Conservation (phyloP, 2,888 invertebrate genomes). For the Eupeodes latifasciatus region DNA sequence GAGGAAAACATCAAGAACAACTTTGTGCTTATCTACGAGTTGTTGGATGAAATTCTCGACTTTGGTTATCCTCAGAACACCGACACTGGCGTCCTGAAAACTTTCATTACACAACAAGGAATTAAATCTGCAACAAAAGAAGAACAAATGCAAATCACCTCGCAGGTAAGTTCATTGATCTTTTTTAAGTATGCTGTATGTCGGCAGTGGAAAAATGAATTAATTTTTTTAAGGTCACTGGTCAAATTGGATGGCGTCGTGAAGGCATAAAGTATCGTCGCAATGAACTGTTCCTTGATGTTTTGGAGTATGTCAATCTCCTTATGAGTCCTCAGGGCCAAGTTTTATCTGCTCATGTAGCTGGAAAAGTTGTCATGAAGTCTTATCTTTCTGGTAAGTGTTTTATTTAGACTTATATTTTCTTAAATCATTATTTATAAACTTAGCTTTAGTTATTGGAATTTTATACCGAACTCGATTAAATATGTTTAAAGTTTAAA, state of each 20-base stretch:
- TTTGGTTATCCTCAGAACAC: slow-evolving; percentile 99
- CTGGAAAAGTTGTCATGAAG: slow-evolving; percentile 99
- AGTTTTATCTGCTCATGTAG: slow-evolving; percentile 99
- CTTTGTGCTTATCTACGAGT: slow-evolving; percentile 99
- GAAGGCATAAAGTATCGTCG: slow-evolving; percentile 99
- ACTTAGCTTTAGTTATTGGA: neutral
- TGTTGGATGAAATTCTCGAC: slow-evolving; percentile 99
- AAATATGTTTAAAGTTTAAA: too few species aligned
- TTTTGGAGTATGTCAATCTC: slow-evolving; percentile 98
- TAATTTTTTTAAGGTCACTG: slow-evolving; percentile 87
- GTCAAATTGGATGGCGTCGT: slow-evolving; percentile 99
- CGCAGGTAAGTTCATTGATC: slow-evolving; percentile 86
- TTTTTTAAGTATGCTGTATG: neutral
- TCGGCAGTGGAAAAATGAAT: neutral
- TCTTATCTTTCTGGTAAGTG: slow-evolving; percentile 92
- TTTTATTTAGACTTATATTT: neutral
- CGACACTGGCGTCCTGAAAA: slow-evolving; percentile 99
- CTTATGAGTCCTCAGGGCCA: slow-evolving; percentile 99
- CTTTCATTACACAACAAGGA: slow-evolving; percentile 99
- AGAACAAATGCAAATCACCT: slow-evolving; percentile 99
- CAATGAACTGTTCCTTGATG: slow-evolving; percentile 99
- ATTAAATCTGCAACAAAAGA: slow-evolving; percentile 99
- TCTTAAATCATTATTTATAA: neutral
- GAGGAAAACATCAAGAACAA: slow-evolving; percentile 99
- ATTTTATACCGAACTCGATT: too few species aligned